Base-by-base conservation (phyloP, 2,113 vertebrate species). In the Bombycilla garrulus region DNA sequence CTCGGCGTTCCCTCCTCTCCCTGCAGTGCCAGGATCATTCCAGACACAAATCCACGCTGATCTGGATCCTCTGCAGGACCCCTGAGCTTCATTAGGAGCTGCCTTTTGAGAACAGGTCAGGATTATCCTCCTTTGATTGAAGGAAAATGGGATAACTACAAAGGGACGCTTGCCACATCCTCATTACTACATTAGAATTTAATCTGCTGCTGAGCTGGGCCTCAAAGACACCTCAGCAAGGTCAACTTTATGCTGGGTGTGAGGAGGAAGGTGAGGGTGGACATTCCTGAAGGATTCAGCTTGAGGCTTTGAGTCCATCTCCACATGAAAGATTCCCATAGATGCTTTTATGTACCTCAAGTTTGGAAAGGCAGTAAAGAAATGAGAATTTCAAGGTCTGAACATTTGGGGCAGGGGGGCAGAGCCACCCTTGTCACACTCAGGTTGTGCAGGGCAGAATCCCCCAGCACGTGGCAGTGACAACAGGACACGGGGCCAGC, bases 291-390 rank as follows among this genome's bases (percentile, higher is more conserved):
- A 42, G 33, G 21, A 11, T 66, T 45, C 51, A 61, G 18, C 56
- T 89, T 12, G 38, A n/a, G 17, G 35, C 61, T 45, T 5, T 0
- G 3, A 28, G 20, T 18, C 69, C 56, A 29, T 6, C 51, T 20
- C 28, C 15, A 35, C 11, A 2, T 2, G 10, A 35, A 28, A 57
- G 8, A 18, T 9, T 25, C 58, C 77, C 33, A 7, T 0, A 2
- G 25, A 35, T 44, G 36, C 24, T 61, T 51, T 71, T 5, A 3
- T 2, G 6, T 9, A 7, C 20, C 38, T 31, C 17, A 12, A 18
- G 13, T 2, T 9, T 3, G 18, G 40, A 12, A 45, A 36, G 33
- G 67, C 42, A 65, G 28, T 8, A 44, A 82, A 80, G 4, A 36
- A 44, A 8, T 1, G 42, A 79, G 42, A 12, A 54, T 20, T 45